Percentiles rank a stretch among this genome's conserved stretches.
Conservation (phyloP, 1,140 invertebrate species). For the Cydia pomonella region DNA sequence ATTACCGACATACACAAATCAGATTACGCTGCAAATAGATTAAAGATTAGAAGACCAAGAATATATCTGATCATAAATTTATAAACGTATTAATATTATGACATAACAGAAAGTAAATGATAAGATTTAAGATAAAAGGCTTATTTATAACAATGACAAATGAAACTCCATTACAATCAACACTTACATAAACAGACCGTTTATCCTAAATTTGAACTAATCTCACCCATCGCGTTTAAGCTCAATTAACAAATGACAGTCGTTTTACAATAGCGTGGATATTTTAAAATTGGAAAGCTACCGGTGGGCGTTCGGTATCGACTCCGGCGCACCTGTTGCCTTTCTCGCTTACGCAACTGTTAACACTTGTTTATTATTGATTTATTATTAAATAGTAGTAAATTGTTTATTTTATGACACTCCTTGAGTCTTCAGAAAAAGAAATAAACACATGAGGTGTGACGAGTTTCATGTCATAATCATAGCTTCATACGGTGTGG, state of each 20-base stretch:
- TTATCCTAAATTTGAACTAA: slow-evolving; percentile 15
- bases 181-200: slow-evolving; percentile 23
- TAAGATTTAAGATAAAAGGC: background rate
- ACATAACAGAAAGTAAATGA: slow-evolving; percentile 9
- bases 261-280: slow-evolving; percentile 26
- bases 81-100: background rate
- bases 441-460: background rate
- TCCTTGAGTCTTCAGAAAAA: background rate
- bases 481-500: background rate
- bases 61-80: background rate
- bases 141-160: slow-evolving; percentile 26
- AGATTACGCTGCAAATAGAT: background rate
- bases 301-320: slow-evolving; percentile 10
- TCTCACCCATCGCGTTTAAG: slow-evolving; percentile 20
- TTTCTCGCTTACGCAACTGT: slow-evolving; percentile 32
- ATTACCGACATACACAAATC: background rate
- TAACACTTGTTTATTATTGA: slow-evolving; percentile 31
- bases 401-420: slow-evolving; percentile 26
- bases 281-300: slow-evolving; percentile 33
- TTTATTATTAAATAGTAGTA: slow-evolving; percentile 22
- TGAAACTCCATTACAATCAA: slow-evolving; percentile 7
- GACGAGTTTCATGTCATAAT: background rate
- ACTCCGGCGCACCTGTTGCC: slow-evolving; percentile 22
- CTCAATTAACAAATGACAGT: slow-evolving; percentile 30
- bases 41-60: background rate